Evolutionary conservation across 2,113 vertebrate genomes (phyloP).

Genomic region (Tragelaphus scriptus): DNA sequence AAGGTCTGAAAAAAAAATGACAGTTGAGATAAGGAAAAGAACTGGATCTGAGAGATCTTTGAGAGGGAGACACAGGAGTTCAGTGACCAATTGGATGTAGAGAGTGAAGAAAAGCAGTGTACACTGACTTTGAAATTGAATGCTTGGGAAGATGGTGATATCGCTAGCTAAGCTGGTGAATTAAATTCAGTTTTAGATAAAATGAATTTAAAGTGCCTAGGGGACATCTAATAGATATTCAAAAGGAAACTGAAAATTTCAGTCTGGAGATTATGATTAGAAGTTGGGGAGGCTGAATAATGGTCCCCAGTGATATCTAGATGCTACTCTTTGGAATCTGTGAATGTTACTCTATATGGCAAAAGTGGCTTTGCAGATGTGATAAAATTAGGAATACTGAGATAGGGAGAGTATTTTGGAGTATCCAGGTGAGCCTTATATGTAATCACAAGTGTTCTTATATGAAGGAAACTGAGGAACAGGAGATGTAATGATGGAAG

Average conservation of each 20-base stretch:
- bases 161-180: background rate
- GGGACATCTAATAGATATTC: background rate
- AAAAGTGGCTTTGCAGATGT: background rate
- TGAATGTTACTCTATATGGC: background rate
- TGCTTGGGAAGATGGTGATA: background rate
- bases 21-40: background rate
- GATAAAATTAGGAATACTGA: background rate
- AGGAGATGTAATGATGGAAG: background rate
- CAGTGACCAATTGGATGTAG: background rate
- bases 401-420: background rate
- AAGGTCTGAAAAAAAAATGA: background rate
- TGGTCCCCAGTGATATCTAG: background rate
- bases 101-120: background rate
- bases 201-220: background rate
- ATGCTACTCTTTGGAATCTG: background rate
- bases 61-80: background rate
- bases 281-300: background rate
- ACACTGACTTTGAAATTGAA: background rate
- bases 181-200: background rate
- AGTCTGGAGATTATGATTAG: background rate
- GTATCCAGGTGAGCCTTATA: background rate
- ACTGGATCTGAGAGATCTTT: background rate
- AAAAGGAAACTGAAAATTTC: background rate
- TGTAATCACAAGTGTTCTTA: background rate
- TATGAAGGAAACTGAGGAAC: background rate